Evolutionary conservation across 2,797 vertebrate species (phyloP), one percentile per base, ranked within the genome.

Genomic region (Diplodus puntazzo): DNA sequence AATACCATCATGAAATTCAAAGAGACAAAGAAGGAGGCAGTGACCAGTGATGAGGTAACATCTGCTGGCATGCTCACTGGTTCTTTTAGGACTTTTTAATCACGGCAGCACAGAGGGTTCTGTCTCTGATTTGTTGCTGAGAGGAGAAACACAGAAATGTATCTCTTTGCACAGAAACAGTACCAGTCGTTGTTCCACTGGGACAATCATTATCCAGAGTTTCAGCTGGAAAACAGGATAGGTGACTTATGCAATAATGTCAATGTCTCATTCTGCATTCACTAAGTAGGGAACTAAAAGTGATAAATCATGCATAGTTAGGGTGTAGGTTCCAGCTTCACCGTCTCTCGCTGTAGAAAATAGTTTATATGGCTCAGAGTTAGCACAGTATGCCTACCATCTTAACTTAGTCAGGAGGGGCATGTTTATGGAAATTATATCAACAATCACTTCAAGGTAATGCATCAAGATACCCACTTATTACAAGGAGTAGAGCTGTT

Each of bases 1-100:
- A 90, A 92, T 73, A 80, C 80, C 81, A 74, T 87, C 84, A 81
- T 74, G 85, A 80, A 86, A 86, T 88, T 84, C 86, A 89, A 91
- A 92, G 85, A 83, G 89, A 88, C 89, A 89, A 81, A 86, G 84
- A 59, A 78, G 55, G 58, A 81, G 82, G 74, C 62, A 46, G 79
- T 74, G 79, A 69, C 81, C 82, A 80, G 65, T 27, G 77, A 79
- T 86, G 81, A 88, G 77, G 85, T 89, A 90, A 89, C 84, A 81
- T 83, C 86, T 80, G 66, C 73, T 81, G 90, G 72, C 82, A 70
- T 82, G 77, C 73, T 84, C 81, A 69, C 63, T 52, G 69, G 65
- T 64, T 77, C 73, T 82, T 72, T 55, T 73, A 74, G 73, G 86
- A 64, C 63, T 80, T 88, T 86, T 87, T 80, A 85, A 91, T 88